Evolutionary conservation across 2,888 invertebrate species (phyloP), one percentile per base, ranked within the genome.

Genomic region (Lasioglossum malachurum): DNA sequence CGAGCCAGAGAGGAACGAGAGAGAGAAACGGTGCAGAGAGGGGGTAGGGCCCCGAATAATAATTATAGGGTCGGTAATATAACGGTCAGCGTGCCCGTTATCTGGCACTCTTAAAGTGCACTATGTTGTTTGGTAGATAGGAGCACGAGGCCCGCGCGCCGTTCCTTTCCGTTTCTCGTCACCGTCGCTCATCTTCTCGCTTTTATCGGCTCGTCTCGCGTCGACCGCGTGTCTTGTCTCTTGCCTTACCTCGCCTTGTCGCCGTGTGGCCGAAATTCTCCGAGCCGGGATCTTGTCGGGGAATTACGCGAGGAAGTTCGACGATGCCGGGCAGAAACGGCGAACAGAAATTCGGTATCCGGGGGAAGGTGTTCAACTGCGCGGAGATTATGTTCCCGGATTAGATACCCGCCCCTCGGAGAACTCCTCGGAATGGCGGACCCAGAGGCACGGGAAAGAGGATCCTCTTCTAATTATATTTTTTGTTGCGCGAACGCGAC

Each of bases 71-170:
- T 90, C 90, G 91, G 93, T 93, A 93, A 93, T 93, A 94, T 93
- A 94, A 93, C 94, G 94, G 93, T 93, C 93, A 93, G 92, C 82
- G 84, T 85, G 91, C 84, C 90, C 91, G 92, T 94, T 94, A 94
- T 94, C 94, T 92, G 90, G 89, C 89, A 88, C 91, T 92, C 92
- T 93, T 92, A 93, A 93, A 94, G 94, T 94, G 94, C 94, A 94
- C 94, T 94, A 94, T 91, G 94, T 91, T 94, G 94, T 94, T 92
- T 92, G 87, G 83, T 86, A 93, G 94, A 94, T 94, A 94, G 92
- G 90, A 71, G 73, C n/a, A 57, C 38, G 27, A 80, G 75, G 53
- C 78, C 77, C 87, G 82, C 79, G 57, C 12, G 57, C n/a, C 57
- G 80, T 85, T 76, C 82, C 80, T 79, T 86, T 60, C 83, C 85